These are phyloP conservation scores for Drosophila paracracens DNA, from an alignment of 2,888 invertebrate genomes.

Conservation along the genomic window DNA sequence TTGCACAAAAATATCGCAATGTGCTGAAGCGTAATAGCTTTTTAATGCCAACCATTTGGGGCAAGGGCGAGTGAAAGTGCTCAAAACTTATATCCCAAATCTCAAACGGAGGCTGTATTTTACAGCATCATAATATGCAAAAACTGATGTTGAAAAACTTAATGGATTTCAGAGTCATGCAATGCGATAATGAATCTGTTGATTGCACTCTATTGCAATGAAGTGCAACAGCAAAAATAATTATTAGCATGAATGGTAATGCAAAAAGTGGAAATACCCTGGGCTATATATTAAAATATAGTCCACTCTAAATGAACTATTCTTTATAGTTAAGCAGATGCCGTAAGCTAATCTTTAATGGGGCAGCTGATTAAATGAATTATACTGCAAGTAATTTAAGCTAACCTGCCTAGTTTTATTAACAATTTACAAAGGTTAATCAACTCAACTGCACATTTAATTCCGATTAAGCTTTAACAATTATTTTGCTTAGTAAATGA, in stretches of 20 bases:
- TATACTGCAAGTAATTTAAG: neutral
- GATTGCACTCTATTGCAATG: conserved; percentile 53
- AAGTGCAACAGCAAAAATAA: conserved; percentile 60
- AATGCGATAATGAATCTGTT: conserved; percentile 56
- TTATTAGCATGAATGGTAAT: neutral
- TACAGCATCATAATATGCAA: conserved; percentile 59
- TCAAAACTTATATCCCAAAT: neutral
- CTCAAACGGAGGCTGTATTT: conserved; percentile 4
- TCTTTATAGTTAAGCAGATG: neutral
- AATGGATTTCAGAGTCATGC: conserved; percentile 54
- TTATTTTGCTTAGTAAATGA: neutral
- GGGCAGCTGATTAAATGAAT: neutral
- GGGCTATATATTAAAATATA: neutral
- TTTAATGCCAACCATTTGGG: conserved; percentile 52
- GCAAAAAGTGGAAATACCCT: conserved; percentile 31
- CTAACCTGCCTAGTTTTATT: neutral
- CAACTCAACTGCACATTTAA: neutral
- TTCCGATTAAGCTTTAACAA: neutral
- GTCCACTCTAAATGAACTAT: neutral
- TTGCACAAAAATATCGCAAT: conserved; percentile 37
- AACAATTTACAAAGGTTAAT: conserved; percentile 2
- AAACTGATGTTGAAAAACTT: conserved; percentile 44
- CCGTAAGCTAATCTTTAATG: neutral
- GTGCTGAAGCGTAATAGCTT: conserved; percentile 45
- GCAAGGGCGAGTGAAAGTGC: conserved; percentile 64